These are phyloP conservation scores for Pyrrhura leucotis DNA, from an alignment of 2,797 vertebrate genomes.

Conservation along the genomic window DNA sequence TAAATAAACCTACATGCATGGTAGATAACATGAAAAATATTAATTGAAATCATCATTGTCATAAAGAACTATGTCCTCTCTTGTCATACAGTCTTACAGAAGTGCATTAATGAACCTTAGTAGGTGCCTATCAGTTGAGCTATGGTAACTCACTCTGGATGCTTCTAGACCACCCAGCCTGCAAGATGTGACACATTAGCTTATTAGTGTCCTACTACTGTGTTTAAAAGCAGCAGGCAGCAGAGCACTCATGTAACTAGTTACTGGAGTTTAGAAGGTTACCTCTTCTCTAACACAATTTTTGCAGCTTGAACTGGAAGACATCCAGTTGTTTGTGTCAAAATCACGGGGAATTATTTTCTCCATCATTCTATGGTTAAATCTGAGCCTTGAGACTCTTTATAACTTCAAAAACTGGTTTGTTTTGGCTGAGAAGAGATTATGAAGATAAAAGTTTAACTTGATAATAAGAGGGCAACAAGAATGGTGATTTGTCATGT, in stretches of 20 bases:
- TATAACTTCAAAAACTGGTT: not conserved
- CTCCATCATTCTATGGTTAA: not conserved
- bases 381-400: not conserved
- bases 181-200: not conserved
- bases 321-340: not conserved
- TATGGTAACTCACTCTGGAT: not conserved
- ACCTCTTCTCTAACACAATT: fast-evolving
- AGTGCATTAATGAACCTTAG: not conserved
- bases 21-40: not conserved
- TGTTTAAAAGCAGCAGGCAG: not conserved
- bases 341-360: not conserved
- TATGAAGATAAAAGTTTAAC: not conserved
- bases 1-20: not conserved
- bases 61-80: not conserved
- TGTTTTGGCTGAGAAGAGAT: not conserved
- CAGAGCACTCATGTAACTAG: not conserved
- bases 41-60: not conserved
- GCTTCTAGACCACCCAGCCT: not conserved
- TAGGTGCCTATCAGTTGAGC: not conserved
- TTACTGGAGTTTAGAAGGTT: not conserved
- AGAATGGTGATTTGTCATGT: not conserved
- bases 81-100: not conserved
- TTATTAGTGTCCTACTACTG: not conserved
- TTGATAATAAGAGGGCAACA: not conserved
- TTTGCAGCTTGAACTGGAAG: not conserved